phyloP scores from a whole-genome alignment of 2,113 vertebrate species.

The Myrmecobius fasciatus region DNA sequence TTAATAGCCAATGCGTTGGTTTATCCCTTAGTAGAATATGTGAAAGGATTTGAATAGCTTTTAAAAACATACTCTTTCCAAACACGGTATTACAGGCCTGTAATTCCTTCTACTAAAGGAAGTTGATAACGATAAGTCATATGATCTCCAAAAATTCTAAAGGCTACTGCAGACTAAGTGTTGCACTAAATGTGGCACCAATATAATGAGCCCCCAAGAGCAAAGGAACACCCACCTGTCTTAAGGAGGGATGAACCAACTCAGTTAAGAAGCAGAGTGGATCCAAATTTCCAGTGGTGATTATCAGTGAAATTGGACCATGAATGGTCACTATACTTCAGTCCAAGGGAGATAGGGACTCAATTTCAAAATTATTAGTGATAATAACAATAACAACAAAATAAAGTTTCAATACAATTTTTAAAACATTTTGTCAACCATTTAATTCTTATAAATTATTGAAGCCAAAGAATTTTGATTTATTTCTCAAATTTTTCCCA shows the following conservation, averaged over 20 bases:
- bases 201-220: not conserved
- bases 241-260: not conserved
- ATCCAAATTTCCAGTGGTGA: not conserved
- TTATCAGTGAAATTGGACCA: not conserved
- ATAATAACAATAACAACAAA: not conserved
- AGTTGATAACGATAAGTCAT: not conserved
- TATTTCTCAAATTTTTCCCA: not conserved
- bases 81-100: not conserved
- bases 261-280: not conserved
- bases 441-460: not conserved
- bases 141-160: not conserved
- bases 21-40: not conserved
- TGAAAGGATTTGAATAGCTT: not conserved
- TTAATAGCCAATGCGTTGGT: not conserved
- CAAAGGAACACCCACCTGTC: not conserved
- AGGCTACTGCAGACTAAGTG: not conserved
- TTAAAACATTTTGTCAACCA: not conserved
- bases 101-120: not conserved
- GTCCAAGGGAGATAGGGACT: not conserved
- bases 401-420: not conserved
- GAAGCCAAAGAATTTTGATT: not conserved
- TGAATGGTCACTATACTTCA: not conserved
- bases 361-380: not conserved
- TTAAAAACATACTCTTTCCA: not conserved
- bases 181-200: not conserved